Percentiles rank a stretch among this genome's conserved stretches.
Conservation (phyloP, 1,140 invertebrate species). For the Rhynchophorus ferrugineus region DNA sequence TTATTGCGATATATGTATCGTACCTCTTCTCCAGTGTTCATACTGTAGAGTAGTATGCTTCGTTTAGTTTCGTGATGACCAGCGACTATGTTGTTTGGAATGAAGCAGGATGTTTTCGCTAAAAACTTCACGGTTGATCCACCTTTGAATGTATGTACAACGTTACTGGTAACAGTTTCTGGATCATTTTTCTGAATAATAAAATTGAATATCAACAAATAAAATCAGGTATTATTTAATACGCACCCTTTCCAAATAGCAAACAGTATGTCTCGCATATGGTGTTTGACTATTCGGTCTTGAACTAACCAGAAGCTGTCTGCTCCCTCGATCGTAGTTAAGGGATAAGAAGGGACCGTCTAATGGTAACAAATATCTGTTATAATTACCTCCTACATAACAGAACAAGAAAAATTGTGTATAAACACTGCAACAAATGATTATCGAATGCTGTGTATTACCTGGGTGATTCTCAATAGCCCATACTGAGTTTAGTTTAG, state of each 20-base stretch:
- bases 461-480: conserved; percentile 50
- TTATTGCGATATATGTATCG: background rate
- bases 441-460: no score
- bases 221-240: conserved; percentile 11
- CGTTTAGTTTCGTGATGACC: conserved; percentile 58
- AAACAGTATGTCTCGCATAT: conserved; percentile 55
- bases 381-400: conserved; percentile 36
- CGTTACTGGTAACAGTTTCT: conserved; percentile 45
- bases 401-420: no score
- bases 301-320: conserved; percentile 56
- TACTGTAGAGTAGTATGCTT: conserved; percentile 58
- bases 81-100: conserved; percentile 50
- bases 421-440: no score
- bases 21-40: conserved; percentile 41
- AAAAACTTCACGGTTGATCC: conserved; percentile 55
- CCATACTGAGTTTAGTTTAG: conserved; percentile 65
- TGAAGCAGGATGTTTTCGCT: conserved; percentile 49
- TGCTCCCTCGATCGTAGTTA: conserved; percentile 54
- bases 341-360: conserved; percentile 69
- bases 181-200: conserved; percentile 33
- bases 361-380: conserved; percentile 50
- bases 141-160: conserved; percentile 53
- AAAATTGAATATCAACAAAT: background rate
- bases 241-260: conserved; percentile 42
- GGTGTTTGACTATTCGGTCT: conserved; percentile 47